These are phyloP conservation scores for Sinelater perroti DNA, from an alignment of 2,888 invertebrate genomes.

Conservation along the genomic window DNA sequence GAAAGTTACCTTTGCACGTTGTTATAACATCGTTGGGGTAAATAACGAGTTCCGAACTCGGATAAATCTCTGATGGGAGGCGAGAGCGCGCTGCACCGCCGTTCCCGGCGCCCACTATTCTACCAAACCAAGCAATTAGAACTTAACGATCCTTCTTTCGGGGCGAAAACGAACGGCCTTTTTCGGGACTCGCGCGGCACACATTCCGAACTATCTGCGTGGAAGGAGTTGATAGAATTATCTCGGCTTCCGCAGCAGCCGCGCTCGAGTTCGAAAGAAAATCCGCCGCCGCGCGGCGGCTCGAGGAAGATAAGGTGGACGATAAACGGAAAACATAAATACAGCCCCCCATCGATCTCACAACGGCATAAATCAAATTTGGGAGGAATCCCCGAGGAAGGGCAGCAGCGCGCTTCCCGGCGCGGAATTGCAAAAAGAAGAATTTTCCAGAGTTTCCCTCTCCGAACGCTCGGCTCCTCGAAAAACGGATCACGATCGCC, in stretches of 20 bases:
- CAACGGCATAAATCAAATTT: slow-evolving; percentile 8
- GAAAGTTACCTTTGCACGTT: slow-evolving; percentile 26
- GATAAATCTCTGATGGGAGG: not conserved
- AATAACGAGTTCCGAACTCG: slow-evolving; percentile 4
- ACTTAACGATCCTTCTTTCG: too few species aligned
- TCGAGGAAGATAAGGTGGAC: slow-evolving; percentile 6
- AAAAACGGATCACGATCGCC: slow-evolving; percentile 9
- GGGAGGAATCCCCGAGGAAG: too few species aligned
- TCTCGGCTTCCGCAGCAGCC: not conserved
- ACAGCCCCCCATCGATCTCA: slow-evolving; percentile 4
- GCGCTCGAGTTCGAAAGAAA: not conserved
- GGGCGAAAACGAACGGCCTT: too few species aligned
- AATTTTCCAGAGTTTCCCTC: not conserved
- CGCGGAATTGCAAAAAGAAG: not conserved
- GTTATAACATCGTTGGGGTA: slow-evolving; percentile 22
- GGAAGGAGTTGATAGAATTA: too few species aligned
- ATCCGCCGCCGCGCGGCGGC: not conserved
- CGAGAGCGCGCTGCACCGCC: not conserved
- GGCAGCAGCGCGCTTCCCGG: too few species aligned
- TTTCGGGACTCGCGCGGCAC: too few species aligned
- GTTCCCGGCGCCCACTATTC: not conserved
- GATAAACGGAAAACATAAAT: slow-evolving; percentile 13
- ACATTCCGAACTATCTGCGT: too few species aligned
- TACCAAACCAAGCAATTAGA: too few species aligned
- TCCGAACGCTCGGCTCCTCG: not conserved